A percentile compares a stretch with the other conserved stretches of the same genome.
phyloP scores from a whole-genome alignment of 2,113 vertebrate genomes.

The Callithrix jacchus region DNA sequence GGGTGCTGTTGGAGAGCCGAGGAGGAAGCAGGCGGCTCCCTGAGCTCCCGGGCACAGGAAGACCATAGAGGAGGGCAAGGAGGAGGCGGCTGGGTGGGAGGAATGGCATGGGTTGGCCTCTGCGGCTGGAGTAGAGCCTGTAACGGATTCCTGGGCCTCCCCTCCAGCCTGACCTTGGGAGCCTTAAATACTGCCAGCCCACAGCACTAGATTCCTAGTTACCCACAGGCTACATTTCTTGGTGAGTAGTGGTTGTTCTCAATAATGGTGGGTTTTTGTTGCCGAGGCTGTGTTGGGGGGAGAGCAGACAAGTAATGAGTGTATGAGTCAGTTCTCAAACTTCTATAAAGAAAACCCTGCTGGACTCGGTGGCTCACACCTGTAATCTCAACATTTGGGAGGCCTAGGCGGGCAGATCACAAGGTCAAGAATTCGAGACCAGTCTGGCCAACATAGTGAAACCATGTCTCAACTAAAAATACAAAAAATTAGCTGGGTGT shows the following conservation, averaged over 20 bases:
- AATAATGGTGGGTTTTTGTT: background rate
- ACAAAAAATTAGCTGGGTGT: too few species aligned
- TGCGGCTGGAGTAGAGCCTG: background rate
- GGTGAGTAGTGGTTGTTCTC: background rate
- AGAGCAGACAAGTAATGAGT: too few species aligned
- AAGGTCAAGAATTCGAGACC: too few species aligned
- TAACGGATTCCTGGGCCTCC: background rate
- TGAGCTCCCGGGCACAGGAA: background rate
- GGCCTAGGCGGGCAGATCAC: too few species aligned
- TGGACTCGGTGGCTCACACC: too few species aligned
- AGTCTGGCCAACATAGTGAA: too few species aligned
- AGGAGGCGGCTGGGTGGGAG: background rate
- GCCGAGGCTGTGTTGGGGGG: background rate
- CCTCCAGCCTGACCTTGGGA: background rate
- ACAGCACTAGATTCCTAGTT: background rate
- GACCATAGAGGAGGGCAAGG: background rate
- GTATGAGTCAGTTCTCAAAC: too few species aligned
- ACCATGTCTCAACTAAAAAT: too few species aligned
- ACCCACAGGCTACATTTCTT: background rate
- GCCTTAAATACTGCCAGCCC: background rate
- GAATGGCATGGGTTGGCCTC: background rate
- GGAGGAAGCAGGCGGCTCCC: background rate
- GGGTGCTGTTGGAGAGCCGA: background rate
- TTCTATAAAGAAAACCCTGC: too few species aligned
- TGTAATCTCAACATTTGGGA: too few species aligned